Base-by-base conservation (phyloP, 2,113 vertebrate genomes). In the Phylloscopus trochilus region DNA sequence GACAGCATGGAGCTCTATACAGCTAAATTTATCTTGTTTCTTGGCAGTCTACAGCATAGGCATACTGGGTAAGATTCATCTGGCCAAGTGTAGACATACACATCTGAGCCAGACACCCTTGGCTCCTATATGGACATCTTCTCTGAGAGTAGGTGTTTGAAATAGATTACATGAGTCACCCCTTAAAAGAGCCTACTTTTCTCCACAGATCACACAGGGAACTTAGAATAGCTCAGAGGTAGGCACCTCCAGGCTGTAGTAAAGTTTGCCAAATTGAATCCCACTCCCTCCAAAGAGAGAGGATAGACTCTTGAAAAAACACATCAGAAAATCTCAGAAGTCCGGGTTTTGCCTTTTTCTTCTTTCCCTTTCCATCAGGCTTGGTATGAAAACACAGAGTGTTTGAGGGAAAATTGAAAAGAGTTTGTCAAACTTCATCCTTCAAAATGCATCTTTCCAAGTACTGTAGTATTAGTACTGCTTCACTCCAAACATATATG, bases 31-130 rank as follows among this genome's bases (percentile, higher is more conserved):
- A 75, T 75, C 86, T 72, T 68, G 56, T 64, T 92, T 75, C 60
- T 91, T 97, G 94, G 94, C 95, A 97, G 80, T 49, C 73, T 90
- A 24, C 37, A 70, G 72, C 83, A 93, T 7, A 94, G 86, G 79
- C 83, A 77, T 74, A 95, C 83, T 68, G 92, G 68, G 64, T 90
- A 92, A 88, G 80, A 92, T 91, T 96, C 95, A 96, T 97, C 92
- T 92, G 92, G 89, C 86, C 89, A 89, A 95, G 77, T 31, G 49
- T 16, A 97, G 92, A 90, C 60, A n/a, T 47, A 74, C 33, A 92
- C 89, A 92, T 92, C 95, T 94, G 89, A 95, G 89, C 91, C 95
- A 95, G 86, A 93, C 92, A 93, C 91, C 91, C 86, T 90, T 95
- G 94, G 92, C 94, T 95, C 86, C 80, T 97, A 75, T 68, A 89